Evolutionary conservation across 92 coral and sea anemone species (phyloP), one percentile per base, ranked within the genome.

Genomic region (Parazoanthus atlanticus): DNA sequence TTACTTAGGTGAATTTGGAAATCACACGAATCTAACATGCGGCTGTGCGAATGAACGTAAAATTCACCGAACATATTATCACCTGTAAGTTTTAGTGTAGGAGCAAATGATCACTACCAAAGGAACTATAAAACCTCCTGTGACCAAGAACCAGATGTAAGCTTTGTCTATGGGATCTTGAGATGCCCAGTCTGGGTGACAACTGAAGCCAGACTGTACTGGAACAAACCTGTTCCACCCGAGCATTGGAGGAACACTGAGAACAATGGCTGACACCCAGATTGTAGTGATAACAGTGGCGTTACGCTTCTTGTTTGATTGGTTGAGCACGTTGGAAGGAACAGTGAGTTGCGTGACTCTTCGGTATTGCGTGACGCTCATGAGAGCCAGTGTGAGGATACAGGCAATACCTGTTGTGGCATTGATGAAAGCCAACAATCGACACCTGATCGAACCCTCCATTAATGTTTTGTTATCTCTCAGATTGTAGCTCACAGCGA

Each of bases 361-460:
- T 32, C 26, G 49, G 41, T 90, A 85, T 17, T 85, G 56, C 7
- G 77, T 82, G 31, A 78, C 34, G 16, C 64, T 65, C 92, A 90
- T 85, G 77, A 82, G 79, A 16, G 89, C 83, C 58, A 90, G 36
- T 33, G 92, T 90, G 38, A 36, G 38, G 38, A 36, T 36, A 5
- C 38, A 36, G 38, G 38, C 38, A 5, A 36, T 36, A 36, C 93
- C 93, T 13, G 83, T 88, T 13, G 84, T 5, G 3, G 88, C 88
- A 84, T 88, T 91, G 15, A 78, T 15, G 23, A 91, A 91, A 30
- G 61, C 93, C 28, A 32, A 30, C 91, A 89, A 91, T 33, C 21
- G 33, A 31, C 93, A 91, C 12, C 36, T 77, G 40, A 76, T 64
- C 12, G 70, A 41, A 2, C 49, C 16, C 36, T 73, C 38, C 46